Evolutionary conservation across 1,140 invertebrate species (phyloP), one percentile per base, ranked within the genome.

Genomic region (Notospermus geniculatus): DNA sequence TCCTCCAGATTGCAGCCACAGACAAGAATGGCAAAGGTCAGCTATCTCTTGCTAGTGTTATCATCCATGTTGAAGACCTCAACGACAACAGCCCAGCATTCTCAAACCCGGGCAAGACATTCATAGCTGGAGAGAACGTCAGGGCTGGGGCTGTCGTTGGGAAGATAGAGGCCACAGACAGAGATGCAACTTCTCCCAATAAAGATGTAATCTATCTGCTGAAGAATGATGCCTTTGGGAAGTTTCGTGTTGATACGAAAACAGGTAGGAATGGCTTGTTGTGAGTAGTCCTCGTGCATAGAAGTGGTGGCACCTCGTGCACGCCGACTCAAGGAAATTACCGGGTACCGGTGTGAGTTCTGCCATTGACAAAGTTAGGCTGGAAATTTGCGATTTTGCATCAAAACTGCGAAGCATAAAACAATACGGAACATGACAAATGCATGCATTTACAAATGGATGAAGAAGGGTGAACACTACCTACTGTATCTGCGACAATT

Each of bases 1-100:
- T 36, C 15, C 32, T 60, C 29, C 56, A 66, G 64, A 54, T 66
- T 22, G 52, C 54, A 4, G 64, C 64, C 15, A 54, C 41, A 22
- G 64, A 66, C 30, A 15, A 43, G 30, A 52, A 50, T 50, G 43
- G 32, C 2, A 22, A 29, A 22, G 46, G 60, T n/a, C 55, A 29
- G 22, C 43, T 50, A 29, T 28, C 60, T 11, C 46, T 25, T 28
- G 60, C 56, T 23, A 30, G 46, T n/a, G 25, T 66, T 11, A 30
- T 17, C 22, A 58, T 66, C 29, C n/a, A 53, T 15, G 60, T 66
- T 0, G 53, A 39, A 23, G 64, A 66, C 59, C 56, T 54, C 13
- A 66, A 66, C 30, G 64, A 66, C 29, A 56, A 66, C 39, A n/a
- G 25, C n/a, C 64, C 64, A 27, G 23, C n/a, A 11, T 66, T 66